Conservation (phyloP, 2,888 invertebrate species). For the Diarsia mendica region DNA sequence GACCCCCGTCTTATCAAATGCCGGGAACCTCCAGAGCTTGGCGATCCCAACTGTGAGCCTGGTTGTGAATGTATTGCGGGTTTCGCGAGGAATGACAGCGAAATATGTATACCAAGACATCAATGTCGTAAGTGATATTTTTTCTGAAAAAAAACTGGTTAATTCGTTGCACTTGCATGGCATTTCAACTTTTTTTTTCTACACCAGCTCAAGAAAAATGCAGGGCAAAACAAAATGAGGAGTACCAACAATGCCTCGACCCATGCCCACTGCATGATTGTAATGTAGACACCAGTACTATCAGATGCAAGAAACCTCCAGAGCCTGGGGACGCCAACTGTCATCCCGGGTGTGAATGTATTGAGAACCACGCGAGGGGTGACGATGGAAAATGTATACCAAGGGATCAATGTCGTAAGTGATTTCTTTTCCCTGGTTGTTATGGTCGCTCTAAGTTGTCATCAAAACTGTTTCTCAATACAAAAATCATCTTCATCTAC, state of each 20-base stretch:
- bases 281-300: constrained; percentile 64
- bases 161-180: too few species aligned
- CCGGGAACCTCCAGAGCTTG: constrained; percentile 64
- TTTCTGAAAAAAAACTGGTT: not conserved
- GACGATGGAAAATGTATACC: constrained; percentile 60
- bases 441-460: not conserved
- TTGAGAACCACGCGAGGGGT: constrained; percentile 63
- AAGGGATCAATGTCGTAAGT: constrained; percentile 53
- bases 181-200: not conserved
- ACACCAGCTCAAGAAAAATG: not conserved
- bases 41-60: constrained; percentile 66
- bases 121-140: constrained; percentile 38
- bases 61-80: constrained; percentile 73
- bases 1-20: constrained; percentile 66
- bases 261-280: constrained; percentile 50
- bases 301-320: constrained; percentile 66
- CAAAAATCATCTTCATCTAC: not conserved
- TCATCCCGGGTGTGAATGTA: constrained; percentile 71
- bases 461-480: not conserved
- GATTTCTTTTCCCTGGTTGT: not conserved
- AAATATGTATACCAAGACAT: constrained; percentile 64
- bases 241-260: too few species aligned
- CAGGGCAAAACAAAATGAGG: not conserved
- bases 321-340: constrained; percentile 68
- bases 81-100: constrained; percentile 57